Evolutionary conservation across 1,140 invertebrate genomes (phyloP), one percentile per base, ranked within the genome.

Genomic region (Macrocentrus cingulum): DNA sequence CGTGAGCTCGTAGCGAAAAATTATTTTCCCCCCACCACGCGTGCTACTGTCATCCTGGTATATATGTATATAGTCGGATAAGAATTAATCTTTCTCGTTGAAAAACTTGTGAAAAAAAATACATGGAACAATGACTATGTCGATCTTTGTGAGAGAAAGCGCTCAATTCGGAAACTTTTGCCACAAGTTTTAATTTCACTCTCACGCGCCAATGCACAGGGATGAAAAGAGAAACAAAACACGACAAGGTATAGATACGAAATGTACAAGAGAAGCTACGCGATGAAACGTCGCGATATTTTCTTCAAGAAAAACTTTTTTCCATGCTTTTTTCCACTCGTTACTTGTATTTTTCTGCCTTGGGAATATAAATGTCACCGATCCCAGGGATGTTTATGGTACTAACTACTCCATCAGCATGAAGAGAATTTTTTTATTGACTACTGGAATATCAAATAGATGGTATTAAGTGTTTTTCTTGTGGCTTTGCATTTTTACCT

Each of bases 111-210:
- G 29, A 7, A 11, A 34, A 34, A n/a, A n/a, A n/a, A n/a, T n/a
- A n/a, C n/a, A n/a, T n/a, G n/a, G n/a, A n/a, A n/a, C n/a, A n/a
- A n/a, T 34, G 29, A 7, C 6, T 34, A 34, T 16, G 29, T 19
- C 29, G 23, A 32, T 36, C 9, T 18, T n/a, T 32, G 29, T 13
- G 36, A 39, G 13, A 39, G 36, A 39, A 13, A 13, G 13, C 7
- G 7, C 11, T 18, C 18, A 16, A 19, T 19, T 4, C 20, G 44
- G 25, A 50, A 59, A 60, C 60, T 64, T 64, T 62, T 55, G 32
- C 57, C 59, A 60, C 58, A 65, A 65, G 64, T 69, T 71, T 71
- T 71, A 71, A 69, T 69, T 68, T 69, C 60, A 62, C 64, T 60
- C 67, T 62, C 63, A 61, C 16, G 25, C 34, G 4, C 44, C 11